Conservation (phyloP, 2,113 vertebrate genomes). For the Cacatua alba region DNA sequence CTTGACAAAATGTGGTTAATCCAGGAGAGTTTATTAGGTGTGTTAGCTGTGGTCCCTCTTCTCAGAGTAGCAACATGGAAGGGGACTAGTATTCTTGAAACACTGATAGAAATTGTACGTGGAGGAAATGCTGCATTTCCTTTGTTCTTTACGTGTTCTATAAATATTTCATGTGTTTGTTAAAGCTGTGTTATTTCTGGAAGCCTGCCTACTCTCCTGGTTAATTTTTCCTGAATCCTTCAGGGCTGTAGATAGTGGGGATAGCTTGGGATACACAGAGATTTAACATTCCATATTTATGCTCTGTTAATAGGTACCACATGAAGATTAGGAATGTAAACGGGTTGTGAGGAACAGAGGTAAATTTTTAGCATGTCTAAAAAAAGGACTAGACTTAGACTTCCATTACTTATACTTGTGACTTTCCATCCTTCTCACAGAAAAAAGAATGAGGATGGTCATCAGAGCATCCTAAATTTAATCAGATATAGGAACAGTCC, state of each 20-base stretch:
- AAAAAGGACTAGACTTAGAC: background rate
- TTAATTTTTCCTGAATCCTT: constrained; percentile 62
- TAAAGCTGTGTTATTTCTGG: constrained; percentile 74
- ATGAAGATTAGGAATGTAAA: constrained; percentile 62
- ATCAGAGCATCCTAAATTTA: background rate
- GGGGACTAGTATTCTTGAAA: background rate
- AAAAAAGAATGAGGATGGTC: background rate
- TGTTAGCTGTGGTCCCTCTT: background rate
- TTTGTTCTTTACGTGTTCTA: constrained; percentile 73
- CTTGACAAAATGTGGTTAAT: background rate
- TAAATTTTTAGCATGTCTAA: constrained; percentile 22
- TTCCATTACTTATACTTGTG: background rate
- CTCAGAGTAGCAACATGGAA: background rate
- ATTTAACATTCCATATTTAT: constrained; percentile 57
- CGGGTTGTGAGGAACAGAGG: constrained; percentile 12
- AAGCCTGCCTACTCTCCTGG: constrained; percentile 66
- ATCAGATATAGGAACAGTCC: background rate
- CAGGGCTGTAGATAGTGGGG: constrained; percentile 58
- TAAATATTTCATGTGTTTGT: constrained; percentile 74
- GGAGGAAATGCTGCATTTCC: constrained; percentile 68
- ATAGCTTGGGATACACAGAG: constrained; percentile 64
- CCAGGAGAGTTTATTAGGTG: background rate
- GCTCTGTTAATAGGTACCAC: constrained; percentile 67
- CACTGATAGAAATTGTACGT: background rate
- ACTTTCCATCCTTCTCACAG: background rate